These are phyloP conservation scores for Hyppa rectilinea DNA, from an alignment of 2,888 invertebrate species.

Conservation along the genomic window DNA sequence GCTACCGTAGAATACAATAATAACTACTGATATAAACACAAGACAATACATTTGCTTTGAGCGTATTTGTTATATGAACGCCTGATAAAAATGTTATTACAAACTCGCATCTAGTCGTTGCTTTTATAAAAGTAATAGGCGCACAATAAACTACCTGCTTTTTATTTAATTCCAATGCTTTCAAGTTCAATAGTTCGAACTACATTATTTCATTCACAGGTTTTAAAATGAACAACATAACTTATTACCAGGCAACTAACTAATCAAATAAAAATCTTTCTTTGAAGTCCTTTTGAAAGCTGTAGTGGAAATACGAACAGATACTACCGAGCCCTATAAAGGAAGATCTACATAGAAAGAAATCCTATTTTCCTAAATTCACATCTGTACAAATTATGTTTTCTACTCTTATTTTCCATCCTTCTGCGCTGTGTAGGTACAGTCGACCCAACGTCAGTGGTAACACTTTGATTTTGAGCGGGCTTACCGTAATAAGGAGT, in stretches of 20 bases:
- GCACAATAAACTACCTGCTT: conserved; percentile 38
- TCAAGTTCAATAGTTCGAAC: neutral
- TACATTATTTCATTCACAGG: neutral
- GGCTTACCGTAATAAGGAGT: neutral
- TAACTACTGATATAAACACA: conserved; percentile 32
- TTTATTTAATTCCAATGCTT: conserved; percentile 27
- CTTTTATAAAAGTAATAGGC: conserved; percentile 53
- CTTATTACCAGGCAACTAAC: no score
- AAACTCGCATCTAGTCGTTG: conserved; percentile 37
- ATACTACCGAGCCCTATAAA: neutral
- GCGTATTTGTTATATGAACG: conserved; percentile 28
- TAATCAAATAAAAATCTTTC: neutral
- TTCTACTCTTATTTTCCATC: conserved; percentile 7
- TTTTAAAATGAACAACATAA: conserved; percentile 27
- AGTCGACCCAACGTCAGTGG: neutral
- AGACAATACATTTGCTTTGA: conserved; percentile 10
- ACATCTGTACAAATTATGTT: neutral
- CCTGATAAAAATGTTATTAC: conserved; percentile 53
- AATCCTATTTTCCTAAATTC: conserved; percentile 5
- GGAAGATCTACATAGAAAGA: neutral
- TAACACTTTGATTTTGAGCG: neutral
- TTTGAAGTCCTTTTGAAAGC: conserved; percentile 16
- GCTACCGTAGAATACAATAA: conserved; percentile 12
- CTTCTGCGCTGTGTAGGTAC: conserved; percentile 58
- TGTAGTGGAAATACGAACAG: neutral